Base-by-base conservation (phyloP, 1,140 invertebrate species). In the roundworm (Caenorhabditis elegans) region DNA sequence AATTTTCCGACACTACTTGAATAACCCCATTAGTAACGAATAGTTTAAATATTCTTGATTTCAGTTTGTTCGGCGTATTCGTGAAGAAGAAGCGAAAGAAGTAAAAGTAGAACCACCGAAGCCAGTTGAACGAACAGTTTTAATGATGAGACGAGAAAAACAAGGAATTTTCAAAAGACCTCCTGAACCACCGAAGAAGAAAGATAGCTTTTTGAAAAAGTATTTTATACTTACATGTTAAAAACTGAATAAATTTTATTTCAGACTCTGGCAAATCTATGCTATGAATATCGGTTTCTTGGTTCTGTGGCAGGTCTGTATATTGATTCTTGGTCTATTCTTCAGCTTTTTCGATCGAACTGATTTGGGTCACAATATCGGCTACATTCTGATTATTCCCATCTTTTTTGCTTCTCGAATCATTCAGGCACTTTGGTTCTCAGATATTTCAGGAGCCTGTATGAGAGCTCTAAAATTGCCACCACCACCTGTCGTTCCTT, bases 341-440 rank as follows among this genome's bases (percentile, higher is more conserved):
- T 24, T 82, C 22, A 28, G 36, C 17, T 31, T 81, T 48, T 77
- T 77, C 17, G 46, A 15, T 17, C 36, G 19, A 48, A 22, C 13
- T 17, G 48, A 34, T 24, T 10, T 49, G 17, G 48, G 48, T 19
- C 13, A 48, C 6, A 84, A 15, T 15, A 84, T 77, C 88, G 77
- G 86, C 3, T 47, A 24, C 11, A 39, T 83, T 28, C 13, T 86
- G 0, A 47, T 88, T 13, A 4, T 87, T 19, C 87, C 86, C 11
- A 65, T 88, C 17, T 88, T 88, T 48, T 24, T 88, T n/a, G 19
- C 78, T 19, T 78, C 86, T 43, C 55, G 86, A 36, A 24, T 83
- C 10, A 19, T 87, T 34, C 81, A 77, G 31, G 85, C 82, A 31
- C 60, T 88, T 2, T 88, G 87, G 86, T 88, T 88, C 28, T 86